Percentiles rank a stretch among this genome's conserved stretches.
phyloP scores from a whole-genome alignment of 64 coral and sea anemone genomes.

The Actinia tenebrosa region DNA sequence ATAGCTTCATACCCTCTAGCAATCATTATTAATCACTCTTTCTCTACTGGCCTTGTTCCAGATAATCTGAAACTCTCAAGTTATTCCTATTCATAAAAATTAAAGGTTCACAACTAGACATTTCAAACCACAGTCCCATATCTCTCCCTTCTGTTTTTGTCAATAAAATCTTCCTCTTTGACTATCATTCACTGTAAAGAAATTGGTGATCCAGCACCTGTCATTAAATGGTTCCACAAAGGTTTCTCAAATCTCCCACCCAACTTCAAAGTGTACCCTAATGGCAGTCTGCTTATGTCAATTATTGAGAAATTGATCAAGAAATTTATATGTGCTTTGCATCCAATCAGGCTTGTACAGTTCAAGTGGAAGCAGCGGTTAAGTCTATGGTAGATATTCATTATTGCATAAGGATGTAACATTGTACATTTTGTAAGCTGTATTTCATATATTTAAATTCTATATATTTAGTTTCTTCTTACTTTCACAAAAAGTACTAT shows the following conservation, averaged over 20 bases:
- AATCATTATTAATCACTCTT: too few relatives aligned
- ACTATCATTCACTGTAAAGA: slow-evolving; percentile 41
- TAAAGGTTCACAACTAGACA: too few relatives aligned
- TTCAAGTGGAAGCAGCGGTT: slow-evolving; percentile 14
- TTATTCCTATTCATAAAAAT: too few relatives aligned
- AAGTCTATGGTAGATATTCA: slow-evolving; percentile 48
- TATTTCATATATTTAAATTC: too few relatives aligned
- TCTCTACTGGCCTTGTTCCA: too few relatives aligned
- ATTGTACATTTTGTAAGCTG: too few relatives aligned
- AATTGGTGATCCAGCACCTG: slow-evolving; percentile 33
- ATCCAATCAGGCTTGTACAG: slow-evolving; percentile 11
- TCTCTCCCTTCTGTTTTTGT: too few relatives aligned
- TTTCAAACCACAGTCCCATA: slow-evolving; percentile 21
- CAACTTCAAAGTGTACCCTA: slow-evolving; percentile 1
- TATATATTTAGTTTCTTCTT: too few relatives aligned
- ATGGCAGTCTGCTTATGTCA: slow-evolving; percentile 38
- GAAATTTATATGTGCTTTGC: slow-evolving; percentile 39
- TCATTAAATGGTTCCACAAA: slow-evolving; percentile 32
- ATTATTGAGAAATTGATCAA: slow-evolving; percentile 23
- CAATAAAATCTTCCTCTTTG: slow-evolving; percentile 2
- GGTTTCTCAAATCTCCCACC: not conserved
- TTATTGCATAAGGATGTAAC: too few relatives aligned
- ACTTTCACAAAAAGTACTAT: too few relatives aligned
- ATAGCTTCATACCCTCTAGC: too few relatives aligned
- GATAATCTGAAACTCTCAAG: too few relatives aligned